Conservation (phyloP, 2,113 vertebrate species). For the Asarcornis scutulata region DNA sequence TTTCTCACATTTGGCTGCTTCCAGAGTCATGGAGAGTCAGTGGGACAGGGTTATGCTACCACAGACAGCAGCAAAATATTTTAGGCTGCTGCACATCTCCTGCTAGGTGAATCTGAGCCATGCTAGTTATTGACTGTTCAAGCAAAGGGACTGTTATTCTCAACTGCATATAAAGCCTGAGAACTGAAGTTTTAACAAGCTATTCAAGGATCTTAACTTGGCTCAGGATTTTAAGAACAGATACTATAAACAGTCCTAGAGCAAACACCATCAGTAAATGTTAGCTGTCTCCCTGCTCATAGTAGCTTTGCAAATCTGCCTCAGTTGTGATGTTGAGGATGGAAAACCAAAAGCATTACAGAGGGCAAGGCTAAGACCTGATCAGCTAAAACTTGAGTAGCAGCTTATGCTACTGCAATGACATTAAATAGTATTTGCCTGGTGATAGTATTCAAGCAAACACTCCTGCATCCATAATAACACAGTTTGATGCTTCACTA, state of each 20-base stretch:
- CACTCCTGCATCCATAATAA: background rate
- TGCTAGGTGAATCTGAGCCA: accelerated
- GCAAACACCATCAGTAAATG: background rate
- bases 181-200: background rate
- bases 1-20: background rate
- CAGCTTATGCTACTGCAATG: background rate
- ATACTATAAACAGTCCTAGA: background rate
- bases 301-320: background rate
- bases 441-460: background rate
- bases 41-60: background rate
- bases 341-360: background rate
- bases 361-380: background rate
- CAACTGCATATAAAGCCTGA: background rate
- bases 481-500: background rate
- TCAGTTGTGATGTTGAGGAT: background rate
- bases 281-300: background rate
- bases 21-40: accelerated
- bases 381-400: background rate
- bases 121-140: background rate
- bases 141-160: background rate
- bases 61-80: background rate
- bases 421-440: background rate
- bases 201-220: background rate
- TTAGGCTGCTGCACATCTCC: background rate
- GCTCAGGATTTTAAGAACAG: background rate